A percentile compares a stretch with the other conserved stretches of the same genome.
Conservation (phyloP, 1,140 invertebrate genomes). For the Drosophila sproati region DNA sequence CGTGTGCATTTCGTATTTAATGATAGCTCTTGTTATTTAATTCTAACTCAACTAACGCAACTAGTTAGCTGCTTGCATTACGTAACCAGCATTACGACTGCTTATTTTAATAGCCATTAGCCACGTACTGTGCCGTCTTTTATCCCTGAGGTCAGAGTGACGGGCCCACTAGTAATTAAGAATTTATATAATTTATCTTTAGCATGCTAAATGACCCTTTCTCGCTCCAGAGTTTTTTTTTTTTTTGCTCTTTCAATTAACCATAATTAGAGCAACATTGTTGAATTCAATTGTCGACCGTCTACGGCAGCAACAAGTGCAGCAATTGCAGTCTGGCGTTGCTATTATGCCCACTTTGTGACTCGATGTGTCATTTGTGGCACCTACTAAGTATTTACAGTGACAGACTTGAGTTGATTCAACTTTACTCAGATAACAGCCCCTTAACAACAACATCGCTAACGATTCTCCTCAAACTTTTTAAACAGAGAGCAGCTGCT, state of each 20-base stretch:
- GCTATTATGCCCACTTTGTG: neutral
- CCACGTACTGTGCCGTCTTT: conserved; percentile 29
- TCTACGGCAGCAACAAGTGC: neutral
- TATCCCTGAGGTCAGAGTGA: conserved; percentile 62
- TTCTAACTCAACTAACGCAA: conserved; percentile 9
- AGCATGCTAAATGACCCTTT: conserved; percentile 51
- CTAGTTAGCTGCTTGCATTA: conserved; percentile 46
- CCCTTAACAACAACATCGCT: no score
- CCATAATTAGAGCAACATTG: conserved; percentile 46
- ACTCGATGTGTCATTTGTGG: neutral
- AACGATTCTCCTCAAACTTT: neutral
- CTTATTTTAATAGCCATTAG: conserved; percentile 62
- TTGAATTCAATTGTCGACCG: conserved; percentile 62
- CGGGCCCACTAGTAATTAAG: conserved; percentile 61
- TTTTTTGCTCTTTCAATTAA: conserved; percentile 60
- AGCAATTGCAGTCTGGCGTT: conserved; percentile 20
- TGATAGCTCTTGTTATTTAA: conserved; percentile 2
- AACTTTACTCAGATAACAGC: neutral
- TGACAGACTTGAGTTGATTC: neutral
- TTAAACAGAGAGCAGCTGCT: neutral
- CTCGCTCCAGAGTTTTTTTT: neutral
- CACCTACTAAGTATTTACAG: conserved; percentile 9
- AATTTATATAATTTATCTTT: conserved; percentile 54
- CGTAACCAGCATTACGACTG: conserved; percentile 51
- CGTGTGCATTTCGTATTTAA: neutral